These are phyloP conservation scores for Chrysemys picta DNA, from an alignment of 2,113 vertebrate species.

Conservation along the genomic window DNA sequence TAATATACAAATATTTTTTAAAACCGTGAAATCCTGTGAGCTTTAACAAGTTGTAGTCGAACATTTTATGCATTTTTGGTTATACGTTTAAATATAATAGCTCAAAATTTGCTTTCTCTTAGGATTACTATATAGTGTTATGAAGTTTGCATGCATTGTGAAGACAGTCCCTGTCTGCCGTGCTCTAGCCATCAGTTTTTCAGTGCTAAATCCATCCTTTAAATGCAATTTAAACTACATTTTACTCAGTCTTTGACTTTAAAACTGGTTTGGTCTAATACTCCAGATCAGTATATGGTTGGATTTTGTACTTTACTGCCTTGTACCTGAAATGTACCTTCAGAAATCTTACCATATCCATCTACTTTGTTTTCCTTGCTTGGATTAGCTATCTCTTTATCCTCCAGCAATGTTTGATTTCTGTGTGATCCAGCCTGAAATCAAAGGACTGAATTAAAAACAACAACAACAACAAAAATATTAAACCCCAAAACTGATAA, in stretches of 20 bases:
- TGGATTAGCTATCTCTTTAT: neutral
- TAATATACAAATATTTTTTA: neutral
- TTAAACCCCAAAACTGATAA: neutral
- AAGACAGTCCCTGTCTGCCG: neutral
- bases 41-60: neutral
- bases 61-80: neutral
- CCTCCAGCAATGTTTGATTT: neutral
- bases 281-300: neutral
- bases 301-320: neutral
- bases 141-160: neutral
- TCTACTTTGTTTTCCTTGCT: neutral
- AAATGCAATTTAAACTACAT: neutral
- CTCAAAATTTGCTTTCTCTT: neutral
- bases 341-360: neutral
- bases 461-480: neutral
- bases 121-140: neutral
- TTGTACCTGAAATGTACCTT: neutral
- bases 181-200: slow-evolving; percentile 19
- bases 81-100: neutral
- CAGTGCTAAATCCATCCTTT: neutral
- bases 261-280: neutral
- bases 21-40: neutral
- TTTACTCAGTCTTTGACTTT: neutral
- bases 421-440: neutral
- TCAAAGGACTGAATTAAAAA: neutral